Evolutionary conservation across 2,888 invertebrate species (phyloP).

Genomic region (Andrena bicolor): DNA sequence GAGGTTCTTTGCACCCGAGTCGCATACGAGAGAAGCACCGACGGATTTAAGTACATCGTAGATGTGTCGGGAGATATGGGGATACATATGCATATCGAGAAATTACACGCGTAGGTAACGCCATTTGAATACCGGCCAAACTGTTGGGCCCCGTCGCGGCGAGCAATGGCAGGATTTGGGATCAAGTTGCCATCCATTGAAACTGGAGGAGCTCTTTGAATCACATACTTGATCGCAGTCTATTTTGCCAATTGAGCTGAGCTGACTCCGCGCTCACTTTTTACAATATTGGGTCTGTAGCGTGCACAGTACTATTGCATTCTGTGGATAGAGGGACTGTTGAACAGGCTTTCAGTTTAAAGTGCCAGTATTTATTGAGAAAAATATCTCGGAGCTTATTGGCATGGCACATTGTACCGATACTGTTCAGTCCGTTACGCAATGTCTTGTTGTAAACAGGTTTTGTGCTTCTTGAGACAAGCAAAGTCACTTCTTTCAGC

Average conservation of each 20-base stretch:
- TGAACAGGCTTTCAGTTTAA: background rate
- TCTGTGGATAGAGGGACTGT: background rate
- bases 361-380: background rate
- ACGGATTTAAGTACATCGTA: constrained; percentile 47
- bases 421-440: background rate
- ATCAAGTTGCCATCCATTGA: background rate
- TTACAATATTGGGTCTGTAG: background rate
- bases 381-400: background rate
- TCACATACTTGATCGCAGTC: too few relatives aligned
- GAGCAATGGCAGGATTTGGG: background rate
- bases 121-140: constrained; percentile 6
- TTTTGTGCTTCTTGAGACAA: constrained; percentile 2
- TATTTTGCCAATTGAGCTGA: too few relatives aligned
- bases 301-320: background rate
- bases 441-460: background rate
- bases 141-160: background rate
- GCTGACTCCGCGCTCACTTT: too few relatives aligned
- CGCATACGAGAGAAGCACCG: constrained; percentile 51
- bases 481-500: constrained; percentile 4
- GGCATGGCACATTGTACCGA: background rate
- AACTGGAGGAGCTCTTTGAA: background rate
- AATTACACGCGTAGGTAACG: constrained; percentile 24
- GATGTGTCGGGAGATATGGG: constrained; percentile 45
- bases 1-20: constrained; percentile 54
- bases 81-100: constrained; percentile 34